phyloP scores from a whole-genome alignment of 2,797 vertebrate species.

The Esox masquinongy region DNA sequence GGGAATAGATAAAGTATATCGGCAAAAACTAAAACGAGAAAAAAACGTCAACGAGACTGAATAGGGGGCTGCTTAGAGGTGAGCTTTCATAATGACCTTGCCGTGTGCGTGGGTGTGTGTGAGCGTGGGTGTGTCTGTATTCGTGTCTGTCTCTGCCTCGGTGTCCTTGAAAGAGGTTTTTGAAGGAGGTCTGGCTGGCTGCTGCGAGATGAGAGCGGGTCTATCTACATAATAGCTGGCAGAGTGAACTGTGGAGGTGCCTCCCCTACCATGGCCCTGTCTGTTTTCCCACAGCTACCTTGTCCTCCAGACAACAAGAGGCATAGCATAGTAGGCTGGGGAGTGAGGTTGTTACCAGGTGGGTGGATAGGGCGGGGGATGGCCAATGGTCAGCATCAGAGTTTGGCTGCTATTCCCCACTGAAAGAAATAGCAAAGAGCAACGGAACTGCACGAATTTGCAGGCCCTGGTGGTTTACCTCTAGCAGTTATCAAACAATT shows the following conservation, averaged over 20 bases:
- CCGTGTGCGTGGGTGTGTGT: slow-evolving; percentile 22
- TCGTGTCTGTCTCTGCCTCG: slow-evolving; percentile 36
- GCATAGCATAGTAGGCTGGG: slow-evolving; percentile 10
- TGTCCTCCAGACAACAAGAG: slow-evolving; percentile 27
- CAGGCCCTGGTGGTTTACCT: background rate
- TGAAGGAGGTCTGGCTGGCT: slow-evolving; percentile 32
- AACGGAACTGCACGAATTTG: slow-evolving; percentile 1
- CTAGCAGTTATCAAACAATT: background rate
- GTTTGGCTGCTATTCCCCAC: background rate
- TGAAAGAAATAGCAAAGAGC: slow-evolving; percentile 4
- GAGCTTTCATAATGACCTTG: slow-evolving; percentile 55
- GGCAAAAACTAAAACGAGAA: slow-evolving; percentile 37
- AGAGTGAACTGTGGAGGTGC: slow-evolving; percentile 28
- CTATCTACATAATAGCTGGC: slow-evolving; percentile 38
- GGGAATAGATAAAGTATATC: slow-evolving; percentile 51
- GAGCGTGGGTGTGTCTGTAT: slow-evolving; percentile 13
- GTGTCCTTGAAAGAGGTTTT: slow-evolving; percentile 55
- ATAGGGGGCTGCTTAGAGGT: slow-evolving; percentile 52
- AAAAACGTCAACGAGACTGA: slow-evolving; percentile 48
- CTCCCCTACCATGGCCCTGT: background rate
- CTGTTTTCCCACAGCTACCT: slow-evolving; percentile 11
- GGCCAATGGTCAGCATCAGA: background rate
- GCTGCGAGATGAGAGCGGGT: slow-evolving; percentile 39
- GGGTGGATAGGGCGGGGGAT: background rate
- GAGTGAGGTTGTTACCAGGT: background rate